Evolutionary conservation across 2,888 invertebrate species (phyloP), one percentile per base, ranked within the genome.

Genomic region (Diadromus collaris): DNA sequence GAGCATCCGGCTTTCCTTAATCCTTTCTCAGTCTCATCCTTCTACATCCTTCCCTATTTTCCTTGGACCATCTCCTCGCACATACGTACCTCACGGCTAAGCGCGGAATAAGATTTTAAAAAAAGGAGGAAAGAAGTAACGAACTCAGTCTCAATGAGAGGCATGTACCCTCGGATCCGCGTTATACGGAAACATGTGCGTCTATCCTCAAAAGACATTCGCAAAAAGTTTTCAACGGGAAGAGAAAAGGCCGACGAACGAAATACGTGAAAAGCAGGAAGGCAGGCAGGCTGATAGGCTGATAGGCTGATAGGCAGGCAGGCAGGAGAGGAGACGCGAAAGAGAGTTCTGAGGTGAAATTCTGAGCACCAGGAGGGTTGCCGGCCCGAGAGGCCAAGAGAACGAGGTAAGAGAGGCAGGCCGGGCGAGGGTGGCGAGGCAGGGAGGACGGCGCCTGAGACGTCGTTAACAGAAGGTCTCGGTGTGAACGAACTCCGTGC

Each of bases 371-470:
- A 67, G 34, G 46, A 29, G 64, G 48, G 27, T 32, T 54, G 61
- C 21, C 58, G 60, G 67, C 46, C 69, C 60, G 51, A 63, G 67
- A 73, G 58, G 56, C 44, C 69, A 56, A 83, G 81, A 83, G 81
- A 83, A 78, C 74, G 85, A 70, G 38, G 51, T 69, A 82, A 71
- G 76, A 81, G 75, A 70, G 78, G 78, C 72, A 71, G 72, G 73
- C 80, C 76, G 76, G 41, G 79, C 27, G 65, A 76, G 67, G 71
- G 41, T 44, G 75, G 58, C 54, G 73, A 69, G 65, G 56, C 64
- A 64, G 46, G 68, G 70, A 78, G 85, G 81, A 74, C 81, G 74
- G 79, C 85, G 84, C 85, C 86, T 85, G 86, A 81, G 80, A 80
- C 80, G 80, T 78, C 80, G 78, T 80, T 80, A 82, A 82, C 78